phyloP scores from a whole-genome alignment of 2,888 invertebrate species.

The Plebejus anna region DNA sequence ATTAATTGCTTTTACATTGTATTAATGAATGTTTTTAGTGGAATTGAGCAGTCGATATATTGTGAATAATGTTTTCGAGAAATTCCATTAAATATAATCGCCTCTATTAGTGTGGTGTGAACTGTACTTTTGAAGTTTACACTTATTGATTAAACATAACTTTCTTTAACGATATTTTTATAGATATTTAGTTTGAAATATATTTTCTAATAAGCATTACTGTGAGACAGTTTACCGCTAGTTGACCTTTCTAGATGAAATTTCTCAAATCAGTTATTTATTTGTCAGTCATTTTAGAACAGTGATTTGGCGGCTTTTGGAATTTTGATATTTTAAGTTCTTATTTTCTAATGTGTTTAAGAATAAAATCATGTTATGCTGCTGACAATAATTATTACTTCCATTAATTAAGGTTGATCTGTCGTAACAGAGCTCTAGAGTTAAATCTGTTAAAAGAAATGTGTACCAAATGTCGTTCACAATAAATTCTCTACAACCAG shows the following conservation, averaged over 20 bases:
- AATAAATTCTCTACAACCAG: constrained; percentile 1
- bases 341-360: too few relatives aligned
- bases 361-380: neutral
- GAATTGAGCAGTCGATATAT: constrained; percentile 31
- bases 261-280: neutral
- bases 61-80: neutral
- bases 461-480: neutral
- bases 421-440: neutral
- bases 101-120: constrained; percentile 9
- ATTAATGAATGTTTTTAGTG: constrained; percentile 5
- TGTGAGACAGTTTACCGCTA: neutral
- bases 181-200: constrained; percentile 2
- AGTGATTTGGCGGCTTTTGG: neutral
- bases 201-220: neutral
- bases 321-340: too few relatives aligned
- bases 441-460: neutral
- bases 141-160: constrained; percentile 12
- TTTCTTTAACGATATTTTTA: neutral
- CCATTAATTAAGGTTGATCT: neutral
- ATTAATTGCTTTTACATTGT: neutral
- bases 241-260: neutral
- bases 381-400: neutral
- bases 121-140: neutral
- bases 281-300: neutral
- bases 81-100: constrained; percentile 9